These are phyloP conservation scores for Nycticebus coucang DNA, from an alignment of 2,113 vertebrate species.

Conservation along the genomic window DNA sequence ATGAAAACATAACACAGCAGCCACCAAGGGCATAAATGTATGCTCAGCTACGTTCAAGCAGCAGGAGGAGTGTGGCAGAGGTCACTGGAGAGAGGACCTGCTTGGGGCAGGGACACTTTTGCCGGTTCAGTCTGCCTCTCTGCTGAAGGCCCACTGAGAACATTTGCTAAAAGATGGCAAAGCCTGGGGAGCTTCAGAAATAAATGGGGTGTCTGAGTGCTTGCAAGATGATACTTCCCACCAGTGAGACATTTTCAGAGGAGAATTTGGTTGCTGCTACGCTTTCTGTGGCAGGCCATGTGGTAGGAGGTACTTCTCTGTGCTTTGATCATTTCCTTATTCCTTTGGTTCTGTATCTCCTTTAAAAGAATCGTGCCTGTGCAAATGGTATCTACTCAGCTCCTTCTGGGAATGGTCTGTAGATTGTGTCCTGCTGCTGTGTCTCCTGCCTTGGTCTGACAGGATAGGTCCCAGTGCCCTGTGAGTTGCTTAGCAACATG, in stretches of 20 bases:
- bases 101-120: neutral
- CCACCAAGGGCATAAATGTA: neutral
- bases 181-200: neutral
- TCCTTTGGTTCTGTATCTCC: neutral
- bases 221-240: neutral
- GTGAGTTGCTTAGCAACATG: conserved; percentile 67
- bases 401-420: neutral
- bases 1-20: neutral
- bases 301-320: neutral
- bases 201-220: neutral
- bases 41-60: neutral
- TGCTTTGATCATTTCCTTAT: neutral
- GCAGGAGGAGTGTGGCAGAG: neutral
- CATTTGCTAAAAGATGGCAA: conserved; percentile 20
- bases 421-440: neutral
- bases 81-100: no score
- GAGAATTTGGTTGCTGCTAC: neutral
- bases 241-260: neutral
- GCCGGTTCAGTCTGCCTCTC: neutral
- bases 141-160: neutral
- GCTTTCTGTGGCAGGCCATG: neutral
- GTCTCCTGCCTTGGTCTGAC: neutral
- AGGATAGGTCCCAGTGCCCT: neutral
- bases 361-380: neutral
- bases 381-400: neutral